These are phyloP conservation scores for Lacerta agilis DNA, from an alignment of 2,797 vertebrate genomes.

Conservation along the genomic window DNA sequence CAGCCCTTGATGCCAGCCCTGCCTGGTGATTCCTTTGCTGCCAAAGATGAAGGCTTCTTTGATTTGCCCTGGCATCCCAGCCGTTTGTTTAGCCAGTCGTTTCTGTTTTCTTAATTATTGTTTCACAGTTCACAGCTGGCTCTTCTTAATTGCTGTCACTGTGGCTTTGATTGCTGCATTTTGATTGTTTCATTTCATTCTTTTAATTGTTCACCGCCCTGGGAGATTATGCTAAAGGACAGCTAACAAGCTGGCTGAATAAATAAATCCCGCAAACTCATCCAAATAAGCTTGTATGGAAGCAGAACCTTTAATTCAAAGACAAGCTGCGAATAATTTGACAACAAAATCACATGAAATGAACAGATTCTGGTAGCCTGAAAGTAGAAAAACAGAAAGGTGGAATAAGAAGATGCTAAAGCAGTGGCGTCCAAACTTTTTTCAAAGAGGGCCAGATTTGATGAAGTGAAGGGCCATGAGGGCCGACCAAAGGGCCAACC, in stretches of 20 bases:
- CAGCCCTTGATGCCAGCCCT: too few species aligned
- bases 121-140: background rate
- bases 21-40: too few species aligned
- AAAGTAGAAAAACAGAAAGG: background rate
- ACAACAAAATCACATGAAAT: background rate
- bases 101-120: background rate
- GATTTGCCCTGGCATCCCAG: too few species aligned
- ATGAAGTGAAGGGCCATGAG: too few species aligned
- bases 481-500: too few species aligned
- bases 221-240: background rate
- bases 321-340: background rate
- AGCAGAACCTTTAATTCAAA: background rate
- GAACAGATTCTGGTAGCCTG: background rate
- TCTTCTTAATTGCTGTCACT: background rate
- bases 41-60: too few species aligned
- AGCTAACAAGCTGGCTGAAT: background rate
- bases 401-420: background rate
- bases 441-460: too few species aligned
- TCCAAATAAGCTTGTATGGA: background rate
- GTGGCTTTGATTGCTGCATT: background rate
- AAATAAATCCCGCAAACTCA: background rate
- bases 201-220: background rate
- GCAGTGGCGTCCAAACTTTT: too few species aligned
- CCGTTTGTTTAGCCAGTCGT: too few species aligned
- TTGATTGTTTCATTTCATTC: background rate